These are phyloP conservation scores for Aptenodytes forsteri DNA, from an alignment of 2,113 vertebrate genomes.

Conservation along the genomic window DNA sequence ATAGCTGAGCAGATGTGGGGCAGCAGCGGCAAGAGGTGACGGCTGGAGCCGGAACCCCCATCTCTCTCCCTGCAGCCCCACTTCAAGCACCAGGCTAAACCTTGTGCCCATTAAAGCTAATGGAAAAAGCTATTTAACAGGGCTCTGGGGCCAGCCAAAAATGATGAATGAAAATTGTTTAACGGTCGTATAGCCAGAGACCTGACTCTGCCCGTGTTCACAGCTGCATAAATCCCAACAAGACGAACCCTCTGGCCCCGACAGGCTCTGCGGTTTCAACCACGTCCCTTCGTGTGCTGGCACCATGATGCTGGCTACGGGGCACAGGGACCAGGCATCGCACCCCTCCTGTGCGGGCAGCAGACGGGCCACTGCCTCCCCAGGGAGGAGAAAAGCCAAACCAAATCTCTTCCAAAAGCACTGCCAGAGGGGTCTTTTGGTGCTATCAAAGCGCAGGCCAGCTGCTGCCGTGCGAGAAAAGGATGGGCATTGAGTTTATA, in stretches of 20 bases:
- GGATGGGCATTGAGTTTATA: too few relatives aligned
- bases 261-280: accelerated
- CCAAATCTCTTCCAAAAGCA: not conserved
- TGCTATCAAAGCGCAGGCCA: not conserved
- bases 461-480: not conserved
- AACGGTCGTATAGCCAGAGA: not conserved
- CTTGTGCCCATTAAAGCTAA: not conserved
- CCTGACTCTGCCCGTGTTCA: not conserved
- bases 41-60: not conserved
- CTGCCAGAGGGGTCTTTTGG: not conserved
- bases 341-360: not conserved
- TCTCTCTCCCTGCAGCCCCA: not conserved
- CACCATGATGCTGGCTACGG: accelerated
- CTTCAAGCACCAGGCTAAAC: not conserved
- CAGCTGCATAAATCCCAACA: not conserved
- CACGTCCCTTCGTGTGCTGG: accelerated
- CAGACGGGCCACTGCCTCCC: not conserved
- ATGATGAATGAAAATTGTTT: not conserved
- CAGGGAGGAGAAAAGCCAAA: not conserved
- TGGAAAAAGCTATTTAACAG: not conserved
- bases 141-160: not conserved
- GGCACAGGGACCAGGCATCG: accelerated
- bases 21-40: not conserved
- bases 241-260: not conserved
- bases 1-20: not conserved